Percentiles rank a stretch among this genome's conserved stretches.
phyloP scores from a whole-genome alignment of 2,888 invertebrate species.

The Nycteola revayana region DNA sequence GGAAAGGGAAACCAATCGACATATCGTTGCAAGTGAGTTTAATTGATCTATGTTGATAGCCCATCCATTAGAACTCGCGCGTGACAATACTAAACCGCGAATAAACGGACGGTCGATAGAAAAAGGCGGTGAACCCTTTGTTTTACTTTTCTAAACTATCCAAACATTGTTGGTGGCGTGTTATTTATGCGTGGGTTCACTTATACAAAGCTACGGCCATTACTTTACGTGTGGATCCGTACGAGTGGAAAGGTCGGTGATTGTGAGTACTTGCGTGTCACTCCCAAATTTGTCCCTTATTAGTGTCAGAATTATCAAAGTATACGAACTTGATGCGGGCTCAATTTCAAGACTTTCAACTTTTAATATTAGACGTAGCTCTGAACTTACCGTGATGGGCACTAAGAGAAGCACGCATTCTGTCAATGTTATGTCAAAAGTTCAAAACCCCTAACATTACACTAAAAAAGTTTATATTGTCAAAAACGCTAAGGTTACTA shows the following conservation, averaged over 20 bases:
- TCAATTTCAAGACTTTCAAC: constrained; percentile 1
- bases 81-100: constrained; percentile 6
- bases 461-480: too few relatives aligned
- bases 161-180: constrained; percentile 15
- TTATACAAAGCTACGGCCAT: constrained; percentile 13
- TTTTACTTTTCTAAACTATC: constrained; percentile 11
- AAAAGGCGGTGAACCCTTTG: constrained; percentile 1
- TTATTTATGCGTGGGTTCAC: constrained; percentile 17
- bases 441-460: too few relatives aligned
- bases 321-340: constrained; percentile 10
- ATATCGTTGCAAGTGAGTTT: not conserved
- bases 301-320: constrained; percentile 7
- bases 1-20: constrained; percentile 5
- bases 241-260: constrained; percentile 6
- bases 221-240: constrained; percentile 14
- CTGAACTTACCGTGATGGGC: too few relatives aligned
- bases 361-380: too few relatives aligned
- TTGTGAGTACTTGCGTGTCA: constrained; percentile 11
- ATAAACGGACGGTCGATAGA: constrained; percentile 1
- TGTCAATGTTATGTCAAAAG: too few relatives aligned
- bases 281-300: constrained; percentile 4
- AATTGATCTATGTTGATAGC: constrained; percentile 8
- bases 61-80: constrained; percentile 3
- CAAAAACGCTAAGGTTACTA: too few relatives aligned
- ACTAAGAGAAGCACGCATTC: too few relatives aligned